Evolutionary conservation across 23 tunicate species (phyloP).

Genomic region (Ciona savignyi): DNA sequence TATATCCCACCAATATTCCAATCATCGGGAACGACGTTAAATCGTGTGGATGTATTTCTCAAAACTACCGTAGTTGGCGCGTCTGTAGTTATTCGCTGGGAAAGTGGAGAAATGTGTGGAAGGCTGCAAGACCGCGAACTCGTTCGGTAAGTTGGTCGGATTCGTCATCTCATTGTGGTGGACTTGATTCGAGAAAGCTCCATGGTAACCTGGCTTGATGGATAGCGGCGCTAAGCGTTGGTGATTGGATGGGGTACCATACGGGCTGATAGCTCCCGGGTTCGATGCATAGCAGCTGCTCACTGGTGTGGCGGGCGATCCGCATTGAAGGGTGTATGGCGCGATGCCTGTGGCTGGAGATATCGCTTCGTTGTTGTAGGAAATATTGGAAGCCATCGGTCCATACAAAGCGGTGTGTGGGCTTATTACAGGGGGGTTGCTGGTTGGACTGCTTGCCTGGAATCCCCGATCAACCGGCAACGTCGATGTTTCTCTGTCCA

Average conservation of each 20-base stretch:
- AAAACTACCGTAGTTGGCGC: constrained; percentile 38
- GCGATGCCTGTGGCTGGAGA: constrained; percentile 32
- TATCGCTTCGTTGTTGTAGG: constrained; percentile 9
- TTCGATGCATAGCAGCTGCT: constrained; percentile 15
- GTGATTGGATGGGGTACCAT: constrained; percentile 9
- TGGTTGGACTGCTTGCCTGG: neutral
- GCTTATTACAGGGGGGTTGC: neutral
- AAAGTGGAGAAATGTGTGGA: constrained; percentile 35
- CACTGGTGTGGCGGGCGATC: constrained; percentile 20
- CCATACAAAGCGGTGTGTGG: neutral
- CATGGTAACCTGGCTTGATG: constrained; percentile 38
- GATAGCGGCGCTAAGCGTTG: constrained; percentile 25
- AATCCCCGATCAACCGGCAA: neutral
- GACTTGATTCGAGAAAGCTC: constrained; percentile 32
- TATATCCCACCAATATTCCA: no score
- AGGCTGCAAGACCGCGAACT: constrained; percentile 49
- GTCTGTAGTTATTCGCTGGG: constrained; percentile 46
- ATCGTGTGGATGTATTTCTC: constrained; percentile 50
- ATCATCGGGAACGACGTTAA: no score
- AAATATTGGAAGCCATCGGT: constrained; percentile 20
- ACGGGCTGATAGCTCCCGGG: constrained; percentile 20
- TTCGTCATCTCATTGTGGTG: constrained; percentile 24
- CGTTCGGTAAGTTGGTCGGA: neutral
- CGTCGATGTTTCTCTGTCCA: neutral
- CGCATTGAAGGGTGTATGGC: constrained; percentile 33